phyloP scores from a whole-genome alignment of 1,140 invertebrate genomes.

The Mycetomoellerius zeteki region DNA sequence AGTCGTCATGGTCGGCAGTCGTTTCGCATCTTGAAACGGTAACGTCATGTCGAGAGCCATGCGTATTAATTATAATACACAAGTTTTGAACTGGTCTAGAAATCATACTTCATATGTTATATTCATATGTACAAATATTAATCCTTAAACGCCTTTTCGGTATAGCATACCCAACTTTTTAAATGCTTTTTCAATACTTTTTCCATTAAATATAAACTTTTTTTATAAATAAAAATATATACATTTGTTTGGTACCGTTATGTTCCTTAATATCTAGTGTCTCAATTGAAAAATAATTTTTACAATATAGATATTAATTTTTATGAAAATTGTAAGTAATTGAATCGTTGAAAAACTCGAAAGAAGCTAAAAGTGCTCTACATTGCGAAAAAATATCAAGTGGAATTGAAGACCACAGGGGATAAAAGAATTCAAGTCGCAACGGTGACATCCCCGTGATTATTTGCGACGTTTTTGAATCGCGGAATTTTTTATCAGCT shows the following conservation, averaged over 20 bases:
- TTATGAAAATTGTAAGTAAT: no score
- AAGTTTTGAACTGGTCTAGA: neutral
- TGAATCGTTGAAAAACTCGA: neutral
- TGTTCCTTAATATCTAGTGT: no score
- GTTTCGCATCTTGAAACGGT: neutral
- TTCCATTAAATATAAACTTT: no score
- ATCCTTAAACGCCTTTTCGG: no score
- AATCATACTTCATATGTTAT: no score
- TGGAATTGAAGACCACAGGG: neutral
- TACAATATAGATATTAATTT: no score
- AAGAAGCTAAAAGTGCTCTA: neutral
- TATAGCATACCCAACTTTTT: no score
- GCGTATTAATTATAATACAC: conserved; percentile 3
- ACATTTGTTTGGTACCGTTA: no score
- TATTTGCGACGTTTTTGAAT: conserved; percentile 13
- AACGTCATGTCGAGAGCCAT: neutral
- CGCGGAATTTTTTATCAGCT: conserved; percentile 23
- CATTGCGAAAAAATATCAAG: neutral
- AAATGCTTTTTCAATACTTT: no score
- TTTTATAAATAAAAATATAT: no score
- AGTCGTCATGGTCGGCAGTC: conserved; percentile 18
- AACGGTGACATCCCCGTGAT: neutral
- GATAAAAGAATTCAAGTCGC: neutral
- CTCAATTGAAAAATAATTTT: no score
- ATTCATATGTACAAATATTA: no score